phyloP scores from a whole-genome alignment of 2,113 vertebrate genomes.

The Sprattus sprattus region DNA sequence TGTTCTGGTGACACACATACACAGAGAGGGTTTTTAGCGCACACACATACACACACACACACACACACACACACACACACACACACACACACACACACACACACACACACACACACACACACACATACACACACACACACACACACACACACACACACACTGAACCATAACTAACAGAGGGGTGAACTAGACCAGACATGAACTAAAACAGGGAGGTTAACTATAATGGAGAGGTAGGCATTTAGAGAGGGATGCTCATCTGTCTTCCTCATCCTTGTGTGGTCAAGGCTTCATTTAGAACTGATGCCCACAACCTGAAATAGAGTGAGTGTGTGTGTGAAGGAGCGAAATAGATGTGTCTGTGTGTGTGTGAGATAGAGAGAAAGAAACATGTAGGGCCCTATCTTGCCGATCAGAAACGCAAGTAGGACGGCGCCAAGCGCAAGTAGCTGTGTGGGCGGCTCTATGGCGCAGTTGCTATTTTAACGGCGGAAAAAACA shows the following conservation, averaged over 20 bases:
- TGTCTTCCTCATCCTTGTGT: conserved; percentile 37
- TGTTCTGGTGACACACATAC: conserved; percentile 75
- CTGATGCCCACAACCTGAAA: conserved; percentile 48
- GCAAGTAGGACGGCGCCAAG: too few species aligned
- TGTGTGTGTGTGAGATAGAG: too few species aligned
- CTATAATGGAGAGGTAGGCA: background rate
- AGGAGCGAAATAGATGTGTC: too few species aligned
- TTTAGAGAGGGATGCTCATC: conserved; percentile 1
- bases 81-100: background rate
- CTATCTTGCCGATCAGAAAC: too few species aligned
- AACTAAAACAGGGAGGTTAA: background rate
- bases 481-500: too few species aligned
- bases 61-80: background rate
- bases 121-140: background rate
- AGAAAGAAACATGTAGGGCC: too few species aligned
- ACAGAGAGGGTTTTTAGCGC: background rate
- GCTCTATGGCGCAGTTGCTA: too few species aligned
- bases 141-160: background rate
- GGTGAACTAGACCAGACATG: background rate
- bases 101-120: background rate
- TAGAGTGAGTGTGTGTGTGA: conserved; percentile 34
- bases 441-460: too few species aligned
- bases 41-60: background rate
- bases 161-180: background rate
- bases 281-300: conserved; percentile 42